Evolutionary conservation across 2,888 invertebrate species (phyloP).

Genomic region (Lasioglossum leucozonium): DNA sequence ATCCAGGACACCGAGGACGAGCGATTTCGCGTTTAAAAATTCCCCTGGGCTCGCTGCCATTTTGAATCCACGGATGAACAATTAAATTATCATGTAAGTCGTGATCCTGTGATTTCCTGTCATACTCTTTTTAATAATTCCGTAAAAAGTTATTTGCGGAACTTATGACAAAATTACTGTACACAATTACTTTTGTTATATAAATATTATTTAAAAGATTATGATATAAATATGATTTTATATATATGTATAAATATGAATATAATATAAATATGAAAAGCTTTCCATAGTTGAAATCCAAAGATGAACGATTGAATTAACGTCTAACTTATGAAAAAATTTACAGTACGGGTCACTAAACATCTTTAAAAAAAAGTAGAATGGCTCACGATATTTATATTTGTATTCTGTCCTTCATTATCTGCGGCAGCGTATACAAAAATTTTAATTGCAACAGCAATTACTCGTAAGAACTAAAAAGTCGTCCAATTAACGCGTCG

Average conservation of each 20-base stretch:
- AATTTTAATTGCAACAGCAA: not conserved
- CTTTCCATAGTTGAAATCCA: not conserved
- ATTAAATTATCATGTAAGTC: not conserved
- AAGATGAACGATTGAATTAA: not conserved
- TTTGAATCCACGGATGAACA: not conserved
- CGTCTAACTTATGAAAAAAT: no score
- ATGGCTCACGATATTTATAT: not conserved
- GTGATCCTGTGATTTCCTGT: not conserved
- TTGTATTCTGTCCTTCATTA: not conserved
- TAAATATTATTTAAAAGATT: not conserved
- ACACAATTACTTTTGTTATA: not conserved
- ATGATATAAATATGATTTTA: no score
- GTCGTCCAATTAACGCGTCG: constrained; percentile 4
- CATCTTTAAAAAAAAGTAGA: not conserved
- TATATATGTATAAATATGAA: no score
- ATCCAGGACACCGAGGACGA: not conserved
- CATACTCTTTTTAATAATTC: not conserved
- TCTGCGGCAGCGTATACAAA: not conserved
- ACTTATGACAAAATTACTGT: not conserved
- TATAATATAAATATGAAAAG: no score
- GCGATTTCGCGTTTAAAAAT: not conserved
- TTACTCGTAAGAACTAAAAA: not conserved
- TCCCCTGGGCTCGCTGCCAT: not conserved
- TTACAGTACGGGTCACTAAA: not conserved
- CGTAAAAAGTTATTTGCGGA: not conserved